Evolutionary conservation across 2,888 invertebrate genomes (phyloP).

Genomic region (Watsonalla cultraria): DNA sequence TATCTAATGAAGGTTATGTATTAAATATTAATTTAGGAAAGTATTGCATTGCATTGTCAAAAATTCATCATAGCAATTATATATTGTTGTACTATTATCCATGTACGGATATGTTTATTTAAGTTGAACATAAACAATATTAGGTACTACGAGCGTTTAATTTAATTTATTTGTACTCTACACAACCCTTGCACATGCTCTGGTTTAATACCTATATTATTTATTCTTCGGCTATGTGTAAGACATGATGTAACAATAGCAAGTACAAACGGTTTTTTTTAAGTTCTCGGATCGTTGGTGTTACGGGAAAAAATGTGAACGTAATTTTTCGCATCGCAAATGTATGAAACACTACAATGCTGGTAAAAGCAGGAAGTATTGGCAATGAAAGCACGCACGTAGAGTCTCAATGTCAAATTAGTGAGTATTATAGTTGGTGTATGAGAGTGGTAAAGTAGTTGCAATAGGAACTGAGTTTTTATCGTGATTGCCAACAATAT

Average conservation of each 20-base stretch:
- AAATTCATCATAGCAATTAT: no score
- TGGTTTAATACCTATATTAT: slow-evolving; percentile 12
- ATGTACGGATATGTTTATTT: no score
- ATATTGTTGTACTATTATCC: no score
- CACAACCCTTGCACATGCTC: slow-evolving; percentile 5
- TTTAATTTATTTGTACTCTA: no score
- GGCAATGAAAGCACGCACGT: not conserved
- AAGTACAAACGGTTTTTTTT: slow-evolving; percentile 19
- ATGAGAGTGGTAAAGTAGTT: not conserved
- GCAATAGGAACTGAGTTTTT: slow-evolving; percentile 19
- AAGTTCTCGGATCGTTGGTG: slow-evolving; percentile 23
- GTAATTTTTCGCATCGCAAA: not conserved
- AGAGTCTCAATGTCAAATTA: not conserved
- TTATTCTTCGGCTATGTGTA: slow-evolving; percentile 21
- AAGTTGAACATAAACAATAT: no score
- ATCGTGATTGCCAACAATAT: slow-evolving; percentile 34
- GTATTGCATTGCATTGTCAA: no score
- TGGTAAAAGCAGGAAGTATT: not conserved
- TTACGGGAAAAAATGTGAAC: slow-evolving; percentile 19
- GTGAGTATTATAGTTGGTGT: not conserved
- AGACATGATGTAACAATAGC: slow-evolving; percentile 38
- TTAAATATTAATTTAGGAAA: no score
- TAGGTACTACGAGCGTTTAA: no score
- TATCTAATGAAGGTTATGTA: no score
- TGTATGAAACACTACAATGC: not conserved